These are phyloP conservation scores for Ascidia mentula DNA, from an alignment of 23 tunicate genomes.

Conservation along the genomic window DNA sequence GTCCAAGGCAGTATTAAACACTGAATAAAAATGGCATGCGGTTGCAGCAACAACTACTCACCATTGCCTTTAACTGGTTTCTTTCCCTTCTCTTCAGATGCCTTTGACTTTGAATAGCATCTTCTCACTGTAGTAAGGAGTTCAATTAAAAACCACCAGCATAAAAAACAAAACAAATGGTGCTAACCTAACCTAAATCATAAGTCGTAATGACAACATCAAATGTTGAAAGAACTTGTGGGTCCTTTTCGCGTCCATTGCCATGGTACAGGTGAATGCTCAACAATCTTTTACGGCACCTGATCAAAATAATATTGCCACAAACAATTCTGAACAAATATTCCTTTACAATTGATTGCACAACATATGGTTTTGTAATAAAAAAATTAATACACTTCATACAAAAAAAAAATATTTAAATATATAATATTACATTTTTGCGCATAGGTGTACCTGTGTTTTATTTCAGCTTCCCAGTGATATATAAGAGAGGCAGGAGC, in stretches of 20 bases:
- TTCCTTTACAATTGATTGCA: no score
- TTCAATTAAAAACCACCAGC: no score
- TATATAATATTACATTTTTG: no score
- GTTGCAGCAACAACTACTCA: not conserved
- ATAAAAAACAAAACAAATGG: no score
- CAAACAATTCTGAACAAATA: no score
- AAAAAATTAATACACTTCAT: not conserved
- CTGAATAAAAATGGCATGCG: no score
- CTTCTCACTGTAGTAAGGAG: not conserved
- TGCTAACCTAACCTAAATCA: constrained; percentile 62
- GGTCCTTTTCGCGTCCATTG: constrained; percentile 55
- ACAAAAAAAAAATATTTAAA: no score
- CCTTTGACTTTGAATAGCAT: not conserved
- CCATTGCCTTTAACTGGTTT: not conserved
- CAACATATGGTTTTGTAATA: not conserved
- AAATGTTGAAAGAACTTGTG: constrained; percentile 58
- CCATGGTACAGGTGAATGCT: constrained; percentile 87
- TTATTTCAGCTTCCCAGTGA: constrained; percentile 91
- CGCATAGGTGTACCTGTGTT: constrained; percentile 78
- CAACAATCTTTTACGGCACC: constrained; percentile 59
- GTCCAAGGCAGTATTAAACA: not conserved
- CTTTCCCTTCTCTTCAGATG: not conserved
- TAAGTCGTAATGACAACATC: constrained; percentile 94
- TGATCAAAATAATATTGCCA: no score
- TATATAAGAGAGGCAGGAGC: constrained; percentile 91